Evolutionary conservation across 2,113 vertebrate species (phyloP).

Genomic region (Ammodytes dubius): DNA sequence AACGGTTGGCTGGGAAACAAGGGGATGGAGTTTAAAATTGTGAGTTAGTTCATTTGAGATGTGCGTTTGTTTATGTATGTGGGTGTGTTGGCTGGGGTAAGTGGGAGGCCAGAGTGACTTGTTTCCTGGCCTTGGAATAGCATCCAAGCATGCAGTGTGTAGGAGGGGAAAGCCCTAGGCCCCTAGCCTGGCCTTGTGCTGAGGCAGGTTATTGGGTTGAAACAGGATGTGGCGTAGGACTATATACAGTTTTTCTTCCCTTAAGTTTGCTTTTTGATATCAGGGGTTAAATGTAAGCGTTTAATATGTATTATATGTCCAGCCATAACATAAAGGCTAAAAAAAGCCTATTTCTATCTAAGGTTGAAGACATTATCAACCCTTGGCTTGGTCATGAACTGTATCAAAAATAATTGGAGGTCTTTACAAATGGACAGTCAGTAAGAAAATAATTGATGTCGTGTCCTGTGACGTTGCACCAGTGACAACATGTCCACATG

Average conservation of each 20-base stretch:
- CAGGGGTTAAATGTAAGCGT: neutral
- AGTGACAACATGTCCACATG: neutral
- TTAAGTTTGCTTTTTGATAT: conserved; percentile 8
- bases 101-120: conserved; percentile 49
- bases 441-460: neutral
- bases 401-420: neutral
- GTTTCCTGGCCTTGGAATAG: conserved; percentile 62
- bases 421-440: neutral
- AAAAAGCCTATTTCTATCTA: neutral
- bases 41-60: conserved; percentile 51
- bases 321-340: neutral
- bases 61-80: conserved; percentile 48
- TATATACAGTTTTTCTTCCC: conserved; percentile 1
- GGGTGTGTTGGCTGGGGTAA: conserved; percentile 43
- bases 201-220: conserved; percentile 48
- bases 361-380: neutral
- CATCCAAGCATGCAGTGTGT: conserved; percentile 65
- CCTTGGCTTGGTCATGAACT: neutral
- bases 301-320: neutral
- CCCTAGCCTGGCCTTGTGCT: conserved; percentile 23
- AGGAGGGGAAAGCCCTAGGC: conserved; percentile 74
- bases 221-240: conserved; percentile 44
- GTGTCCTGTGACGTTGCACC: neutral
- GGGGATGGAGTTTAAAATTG: neutral
- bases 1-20: conserved; percentile 8